These are phyloP conservation scores for Hybos culiciformis DNA, from an alignment of 2,888 invertebrate species.

Conservation along the genomic window DNA sequence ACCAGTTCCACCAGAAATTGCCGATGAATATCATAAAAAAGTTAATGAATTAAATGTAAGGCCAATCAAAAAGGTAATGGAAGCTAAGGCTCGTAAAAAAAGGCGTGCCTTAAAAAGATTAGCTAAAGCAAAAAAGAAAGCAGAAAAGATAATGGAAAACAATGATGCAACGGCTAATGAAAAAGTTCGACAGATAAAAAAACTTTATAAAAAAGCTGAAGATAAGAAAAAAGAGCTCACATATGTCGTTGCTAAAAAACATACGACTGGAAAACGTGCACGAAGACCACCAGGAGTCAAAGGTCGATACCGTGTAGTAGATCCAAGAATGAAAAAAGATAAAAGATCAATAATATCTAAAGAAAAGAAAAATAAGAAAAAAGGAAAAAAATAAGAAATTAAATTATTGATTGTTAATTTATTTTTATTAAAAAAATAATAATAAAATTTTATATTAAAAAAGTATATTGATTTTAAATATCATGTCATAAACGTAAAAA, in stretches of 20 bases:
- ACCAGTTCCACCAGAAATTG: conserved; percentile 73
- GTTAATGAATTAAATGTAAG: conserved; percentile 79
- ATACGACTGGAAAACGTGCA: conserved; percentile 58
- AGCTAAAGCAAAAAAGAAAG: conserved; percentile 90
- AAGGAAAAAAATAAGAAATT: conserved; percentile 15
- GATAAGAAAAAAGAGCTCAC: conserved; percentile 80
- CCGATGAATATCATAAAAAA: conserved; percentile 72
- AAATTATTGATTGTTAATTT: conserved; percentile 2
- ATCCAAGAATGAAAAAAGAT: conserved; percentile 93
- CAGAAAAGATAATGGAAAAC: conserved; percentile 85
- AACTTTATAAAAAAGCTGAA: conserved; percentile 81
- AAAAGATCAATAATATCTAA: conserved; percentile 42
- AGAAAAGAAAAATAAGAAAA: conserved; percentile 23
- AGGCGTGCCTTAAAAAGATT: conserved; percentile 70
- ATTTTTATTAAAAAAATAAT: too few relatives aligned
- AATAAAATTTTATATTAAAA: too few relatives aligned
- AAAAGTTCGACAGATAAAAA: conserved; percentile 82
- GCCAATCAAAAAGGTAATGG: conserved; percentile 94
- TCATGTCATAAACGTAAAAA: too few relatives aligned
- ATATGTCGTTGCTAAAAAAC: conserved; percentile 89
- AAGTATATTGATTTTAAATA: too few relatives aligned
- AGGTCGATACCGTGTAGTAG: conserved; percentile 89
- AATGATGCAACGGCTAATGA: conserved; percentile 82
- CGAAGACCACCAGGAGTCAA: conserved; percentile 75
- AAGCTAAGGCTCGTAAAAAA: conserved; percentile 97